Conservation (phyloP, 2,888 invertebrate genomes). For the Amiota minor region DNA sequence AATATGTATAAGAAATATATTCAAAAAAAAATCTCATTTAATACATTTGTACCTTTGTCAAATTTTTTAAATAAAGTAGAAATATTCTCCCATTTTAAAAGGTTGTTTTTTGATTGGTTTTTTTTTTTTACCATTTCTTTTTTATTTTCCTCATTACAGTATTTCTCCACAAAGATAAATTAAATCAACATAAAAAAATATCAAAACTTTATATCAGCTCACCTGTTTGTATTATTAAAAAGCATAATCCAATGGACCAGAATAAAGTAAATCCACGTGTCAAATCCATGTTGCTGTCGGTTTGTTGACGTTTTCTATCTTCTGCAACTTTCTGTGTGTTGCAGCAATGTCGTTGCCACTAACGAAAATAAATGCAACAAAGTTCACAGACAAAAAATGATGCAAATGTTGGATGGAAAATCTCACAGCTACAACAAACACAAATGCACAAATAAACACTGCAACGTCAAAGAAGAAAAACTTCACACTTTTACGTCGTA, state of each 20-base stretch:
- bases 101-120: no score
- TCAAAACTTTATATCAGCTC: constrained; percentile 40
- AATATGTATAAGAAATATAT: no score
- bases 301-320: constrained; percentile 35
- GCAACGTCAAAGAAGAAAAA: constrained; percentile 36
- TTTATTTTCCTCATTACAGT: no score
- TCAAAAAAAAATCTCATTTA: no score
- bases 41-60: no score
- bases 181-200: not conserved
- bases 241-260: constrained; percentile 71
- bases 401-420: constrained; percentile 29
- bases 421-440: constrained; percentile 43
- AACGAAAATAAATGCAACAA: constrained; percentile 42
- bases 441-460: constrained; percentile 27
- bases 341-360: constrained; percentile 37
- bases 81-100: no score
- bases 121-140: no score
- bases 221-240: constrained; percentile 70
- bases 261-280: constrained; percentile 62
- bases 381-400: constrained; percentile 61
- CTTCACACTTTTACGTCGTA: constrained; percentile 18
- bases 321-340: constrained; percentile 50
- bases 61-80: no score
- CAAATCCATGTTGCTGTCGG: constrained; percentile 60
- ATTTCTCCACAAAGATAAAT: no score